Evolutionary conservation across 2,888 invertebrate genomes (phyloP), one percentile per base, ranked within the genome.

Genomic region (Heptascelio sp.): DNA sequence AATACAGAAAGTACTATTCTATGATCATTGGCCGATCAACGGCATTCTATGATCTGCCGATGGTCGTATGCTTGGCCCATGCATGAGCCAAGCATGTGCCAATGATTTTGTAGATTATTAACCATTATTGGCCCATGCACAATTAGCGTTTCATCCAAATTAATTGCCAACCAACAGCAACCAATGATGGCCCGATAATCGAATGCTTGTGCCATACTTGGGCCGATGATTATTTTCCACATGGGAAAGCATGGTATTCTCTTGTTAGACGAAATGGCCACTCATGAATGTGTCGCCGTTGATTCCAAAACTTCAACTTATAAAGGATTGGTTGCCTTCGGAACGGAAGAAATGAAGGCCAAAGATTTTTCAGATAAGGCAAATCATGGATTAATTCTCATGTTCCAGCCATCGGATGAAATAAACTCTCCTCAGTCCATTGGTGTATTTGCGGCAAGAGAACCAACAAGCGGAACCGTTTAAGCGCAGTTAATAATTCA

Each of bases 281-380:
- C 60, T 40, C 19, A 40, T 3, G 40, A 60, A 40, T 37, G 19
- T 9, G 21, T 60, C 1, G 40, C 4, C 11, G 40, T 60, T 4
- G 4, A 37, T 19, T 60, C 60, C 4, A 60, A 60, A 60, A 60
- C 19, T 40, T 60, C 40, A n/a, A 60, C 60, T 11, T 60, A 60
- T 40, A 34, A 37, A 37, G 60, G 60, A 21, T 37, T 60, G 17
- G 25, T 43, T 23, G 55, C 25, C 9, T 55, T 55, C 26, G 55
- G 55, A 26, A 26, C 3, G 3, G 55, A 55, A n/a, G 55, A 3
- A n/a, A 5, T 23, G 8, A 21, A 11, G 13, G 51, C 51, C 9
- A 11, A 21, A 23, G 23, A 19, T 17, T 30, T 55, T 1, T 26
- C 25, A 26, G 30, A 55, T n/a, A 26, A 55, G 30, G 55, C 55